Conservation (phyloP, 2,888 invertebrate species). For the Teinopalpus imperialis region DNA sequence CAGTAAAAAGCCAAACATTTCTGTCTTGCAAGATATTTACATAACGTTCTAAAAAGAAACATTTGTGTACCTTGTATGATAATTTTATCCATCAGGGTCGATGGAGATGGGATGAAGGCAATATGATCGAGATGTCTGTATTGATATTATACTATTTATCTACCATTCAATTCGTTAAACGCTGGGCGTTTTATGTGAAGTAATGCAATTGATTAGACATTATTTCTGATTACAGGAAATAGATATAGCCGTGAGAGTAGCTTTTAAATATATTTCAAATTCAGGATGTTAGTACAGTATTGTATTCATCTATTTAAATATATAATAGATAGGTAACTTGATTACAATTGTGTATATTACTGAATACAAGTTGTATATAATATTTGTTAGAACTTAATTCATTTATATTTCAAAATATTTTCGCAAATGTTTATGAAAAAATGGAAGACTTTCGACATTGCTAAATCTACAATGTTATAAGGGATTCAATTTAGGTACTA, state of each 20-base stretch:
- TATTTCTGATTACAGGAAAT: conserved; percentile 4
- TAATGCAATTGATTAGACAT: conserved; percentile 1
- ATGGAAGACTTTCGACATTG: not conserved
- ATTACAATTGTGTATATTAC: too few species aligned
- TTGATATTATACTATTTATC: conserved; percentile 12
- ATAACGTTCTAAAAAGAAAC: conserved; percentile 16
- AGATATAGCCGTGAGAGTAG: not conserved
- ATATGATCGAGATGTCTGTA: conserved; percentile 18
- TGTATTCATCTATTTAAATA: not conserved
- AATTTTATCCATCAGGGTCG: conserved; percentile 20
- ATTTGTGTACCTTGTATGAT: conserved; percentile 22
- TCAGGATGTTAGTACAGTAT: too few species aligned
- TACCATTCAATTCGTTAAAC: conserved; percentile 8
- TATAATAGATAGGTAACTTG: too few species aligned
- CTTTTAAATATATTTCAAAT: too few species aligned
- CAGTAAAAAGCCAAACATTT: conserved; percentile 16
- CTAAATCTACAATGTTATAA: conserved; percentile 1
- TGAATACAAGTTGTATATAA: too few species aligned
- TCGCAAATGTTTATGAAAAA: too few species aligned
- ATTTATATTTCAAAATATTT: too few species aligned
- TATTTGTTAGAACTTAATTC: too few species aligned
- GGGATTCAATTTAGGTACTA: conserved; percentile 27
- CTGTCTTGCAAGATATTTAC: conserved; percentile 14
- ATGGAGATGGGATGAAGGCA: conserved; percentile 7
- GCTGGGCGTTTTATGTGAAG: conserved; percentile 12